Evolutionary conservation across 1,140 invertebrate genomes (phyloP), one percentile per base, ranked within the genome.

Genomic region (Brachionus calyciflorus): DNA sequence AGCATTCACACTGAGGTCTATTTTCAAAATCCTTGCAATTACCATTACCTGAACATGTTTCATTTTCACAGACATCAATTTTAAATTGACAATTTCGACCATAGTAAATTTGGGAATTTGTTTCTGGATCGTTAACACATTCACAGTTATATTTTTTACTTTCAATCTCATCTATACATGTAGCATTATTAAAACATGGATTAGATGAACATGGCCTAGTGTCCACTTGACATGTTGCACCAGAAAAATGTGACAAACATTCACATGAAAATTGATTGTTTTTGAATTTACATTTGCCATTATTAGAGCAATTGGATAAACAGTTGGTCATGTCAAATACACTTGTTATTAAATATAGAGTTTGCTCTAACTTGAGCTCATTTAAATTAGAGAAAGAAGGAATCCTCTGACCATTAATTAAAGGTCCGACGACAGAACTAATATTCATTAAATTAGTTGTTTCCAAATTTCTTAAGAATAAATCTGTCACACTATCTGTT

Each of bases 141-240:
- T 51, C 49, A 12, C 49, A 51, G 3, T 51, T 26, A 12, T 5
- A 51, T 19, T 51, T 12, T 4, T 51, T 19, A 4, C 24, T 3
- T 4, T 26, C 12, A 3, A 51, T 5, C 3, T 19, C 17, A 26
- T 51, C 49, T 3, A 19, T 19, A 40, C 55, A 60, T 26, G 55
- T 60, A n/a, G 14, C 55, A 40, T 60, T 60, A 40, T 60, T 60
- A 1, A 60, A 17, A 26, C 55, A 60, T 17, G 55, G 55, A n/a
- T 14, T 14, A n/a, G 55, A 51, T 5, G 49, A 51, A 26, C 49
- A 51, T 26, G 17, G 49, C 6, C 49, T 3, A 19, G 24, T 19
- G 3, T 12, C 49, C 3, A 51, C 12, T 26, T 19, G 49, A 26
- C 49, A 51, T 19, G 49, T 5, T 26, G 17, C 3, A 26, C 49